Percentiles rank a stretch among this genome's conserved stretches.
These are phyloP conservation scores for Rostratula benghalensis DNA, from an alignment of 2,113 vertebrate species.

Conservation along the genomic window DNA sequence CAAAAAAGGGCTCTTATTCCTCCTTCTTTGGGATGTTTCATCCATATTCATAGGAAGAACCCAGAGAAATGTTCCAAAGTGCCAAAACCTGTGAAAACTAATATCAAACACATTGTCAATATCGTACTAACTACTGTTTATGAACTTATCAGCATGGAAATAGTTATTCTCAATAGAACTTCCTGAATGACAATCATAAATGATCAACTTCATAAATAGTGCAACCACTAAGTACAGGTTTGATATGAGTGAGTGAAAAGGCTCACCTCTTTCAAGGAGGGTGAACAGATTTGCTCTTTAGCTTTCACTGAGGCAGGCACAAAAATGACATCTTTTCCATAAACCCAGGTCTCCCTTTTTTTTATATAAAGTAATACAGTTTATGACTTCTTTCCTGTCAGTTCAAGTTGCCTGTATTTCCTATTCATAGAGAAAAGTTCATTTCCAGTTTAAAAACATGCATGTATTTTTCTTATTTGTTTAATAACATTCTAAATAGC, in stretches of 20 bases:
- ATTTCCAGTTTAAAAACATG: slow-evolving; percentile 23
- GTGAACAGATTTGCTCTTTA: neutral
- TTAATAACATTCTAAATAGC: neutral
- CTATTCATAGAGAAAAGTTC: neutral
- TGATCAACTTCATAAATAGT: neutral
- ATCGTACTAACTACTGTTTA: neutral
- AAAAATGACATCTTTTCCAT: neutral
- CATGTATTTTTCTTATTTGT: neutral
- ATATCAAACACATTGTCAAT: neutral
- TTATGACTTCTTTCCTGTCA: neutral
- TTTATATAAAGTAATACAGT: neutral
- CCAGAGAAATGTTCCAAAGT: neutral
- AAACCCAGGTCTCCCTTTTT: neutral
- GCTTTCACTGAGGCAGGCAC: neutral
- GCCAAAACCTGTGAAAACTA: slow-evolving; percentile 20
- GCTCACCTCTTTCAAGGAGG: neutral
- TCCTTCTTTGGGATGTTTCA: neutral
- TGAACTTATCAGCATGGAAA: neutral
- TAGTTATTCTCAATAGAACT: neutral
- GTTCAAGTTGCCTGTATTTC: neutral
- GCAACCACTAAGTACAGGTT: neutral
- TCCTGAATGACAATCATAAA: neutral
- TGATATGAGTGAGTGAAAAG: neutral
- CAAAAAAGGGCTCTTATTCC: neutral
- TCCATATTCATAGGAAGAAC: slow-evolving; percentile 6